Base-by-base conservation (phyloP, 2,888 invertebrate species). In the Apodemia duryi region DNA sequence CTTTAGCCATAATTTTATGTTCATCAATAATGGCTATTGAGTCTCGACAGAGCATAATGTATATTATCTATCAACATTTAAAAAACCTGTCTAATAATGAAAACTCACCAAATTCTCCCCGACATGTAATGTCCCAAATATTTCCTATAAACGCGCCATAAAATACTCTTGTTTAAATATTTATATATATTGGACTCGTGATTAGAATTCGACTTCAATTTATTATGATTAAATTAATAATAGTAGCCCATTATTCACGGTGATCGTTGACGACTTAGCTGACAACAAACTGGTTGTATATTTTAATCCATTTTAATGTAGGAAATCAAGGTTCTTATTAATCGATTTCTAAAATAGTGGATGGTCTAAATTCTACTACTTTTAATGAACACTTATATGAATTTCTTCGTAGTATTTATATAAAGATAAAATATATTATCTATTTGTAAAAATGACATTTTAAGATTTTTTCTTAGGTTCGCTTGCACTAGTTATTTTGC, bases 161-260 rank as follows among this genome's bases (percentile, higher is more conserved):
- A 54, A 54, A 29, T 28, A 54, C 28, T 54, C 52, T 29, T 54
- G 52, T 54, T 29, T 38, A 38, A 38, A 38, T 38, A 38, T 38
- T 38, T 38, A 38, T 38, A 7, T 38, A 38, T 7, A 38, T 38
- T 7, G 38, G 38, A 38, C 1, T 38, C 7, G 21, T 29, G 52
- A 28, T 28, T 54, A 28, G 52, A 28, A 28, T 28, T 9, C 21
- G 52, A 29, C 28, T 54, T 54, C 54, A 10, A 54, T 54, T 54
- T 54, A 54, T 54, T 54, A 54, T 54, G 29, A 54, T 54, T 54
- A 54, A 54, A 54, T 54, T 54, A 54, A 54, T 54, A 54, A 54
- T 54, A 10, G 54, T 54, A 29, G 10, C 29, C 6, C 54, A 54
- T 54, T 54, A 28, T 54, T 29, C 21, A 54, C 54, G 3, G 54